phyloP scores from a whole-genome alignment of 2,797 vertebrate species.

The Parauchenoglanis ngamensis region DNA sequence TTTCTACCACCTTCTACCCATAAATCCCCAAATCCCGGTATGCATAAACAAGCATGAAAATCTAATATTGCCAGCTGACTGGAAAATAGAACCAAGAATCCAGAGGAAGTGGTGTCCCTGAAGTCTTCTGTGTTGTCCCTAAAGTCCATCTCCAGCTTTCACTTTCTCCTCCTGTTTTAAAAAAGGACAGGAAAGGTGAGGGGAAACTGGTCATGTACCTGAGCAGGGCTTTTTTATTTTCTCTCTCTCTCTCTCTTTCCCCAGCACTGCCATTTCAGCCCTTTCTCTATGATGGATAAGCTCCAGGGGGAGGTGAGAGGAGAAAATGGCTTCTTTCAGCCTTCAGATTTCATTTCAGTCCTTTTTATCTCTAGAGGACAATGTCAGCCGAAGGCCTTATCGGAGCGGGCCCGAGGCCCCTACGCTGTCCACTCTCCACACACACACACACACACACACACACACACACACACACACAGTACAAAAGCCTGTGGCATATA shows the following conservation, averaged over 20 bases:
- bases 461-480: constrained; percentile 27
- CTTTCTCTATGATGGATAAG: constrained; percentile 53
- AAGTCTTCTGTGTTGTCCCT: neutral
- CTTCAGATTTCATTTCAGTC: constrained; percentile 64
- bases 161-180: neutral
- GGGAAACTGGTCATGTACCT: constrained; percentile 9
- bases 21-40: neutral
- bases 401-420: constrained; percentile 41
- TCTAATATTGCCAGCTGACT: neutral
- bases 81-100: too few relatives aligned
- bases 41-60: too few relatives aligned
- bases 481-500: constrained; percentile 47
- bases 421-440: constrained; percentile 23
- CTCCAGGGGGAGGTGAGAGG: constrained; percentile 48
- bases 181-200: neutral
- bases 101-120: neutral
- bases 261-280: constrained; percentile 30
- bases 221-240: neutral
- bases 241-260: constrained; percentile 11
- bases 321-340: constrained; percentile 59
- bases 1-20: neutral
- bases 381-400: constrained; percentile 58
- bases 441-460: constrained; percentile 36
- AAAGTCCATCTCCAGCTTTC: neutral
- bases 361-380: constrained; percentile 63